Conservation (phyloP, 2,888 invertebrate genomes). For the Hypsopygia costalis region DNA sequence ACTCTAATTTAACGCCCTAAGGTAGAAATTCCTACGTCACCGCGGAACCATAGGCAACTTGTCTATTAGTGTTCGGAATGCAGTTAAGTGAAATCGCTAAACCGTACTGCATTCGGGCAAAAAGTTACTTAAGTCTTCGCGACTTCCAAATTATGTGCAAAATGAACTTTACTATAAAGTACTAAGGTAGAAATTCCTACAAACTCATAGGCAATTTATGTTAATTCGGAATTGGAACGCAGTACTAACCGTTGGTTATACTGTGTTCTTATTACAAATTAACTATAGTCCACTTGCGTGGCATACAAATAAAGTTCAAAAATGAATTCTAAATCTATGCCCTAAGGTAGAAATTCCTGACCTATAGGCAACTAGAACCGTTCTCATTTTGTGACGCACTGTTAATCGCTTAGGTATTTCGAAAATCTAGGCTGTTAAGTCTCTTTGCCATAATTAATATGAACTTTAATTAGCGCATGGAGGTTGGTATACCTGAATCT, state of each 20-base stretch:
- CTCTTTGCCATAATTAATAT: constrained; percentile 26
- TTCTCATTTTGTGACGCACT: constrained; percentile 27
- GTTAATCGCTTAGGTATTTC: constrained; percentile 18
- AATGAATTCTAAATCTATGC: constrained; percentile 7
- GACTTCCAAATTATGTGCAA: neutral
- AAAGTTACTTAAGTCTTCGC: neutral
- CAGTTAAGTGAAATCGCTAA: neutral
- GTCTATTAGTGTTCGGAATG: neutral
- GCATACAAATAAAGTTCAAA: neutral
- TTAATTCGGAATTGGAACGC: neutral
- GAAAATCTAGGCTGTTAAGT: constrained; percentile 18
- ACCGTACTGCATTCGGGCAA: too few relatives aligned
- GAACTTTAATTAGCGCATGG: neutral
- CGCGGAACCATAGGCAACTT: constrained; percentile 3
- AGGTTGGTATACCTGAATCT: constrained; percentile 6
- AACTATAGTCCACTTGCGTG: neutral
- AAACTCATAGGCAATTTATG: neutral
- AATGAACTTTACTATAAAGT: neutral
- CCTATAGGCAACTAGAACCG: constrained; percentile 2
- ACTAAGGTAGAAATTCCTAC: constrained; percentile 18
- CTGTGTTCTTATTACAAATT: too few relatives aligned
- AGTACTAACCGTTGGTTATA: neutral
- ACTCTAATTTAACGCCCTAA: constrained; percentile 21
- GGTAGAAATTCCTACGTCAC: constrained; percentile 48
- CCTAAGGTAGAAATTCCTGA: constrained; percentile 25